Evolutionary conservation across 2,888 invertebrate genomes (phyloP), one percentile per base, ranked within the genome.

Genomic region (Cactoblastis cactorum): DNA sequence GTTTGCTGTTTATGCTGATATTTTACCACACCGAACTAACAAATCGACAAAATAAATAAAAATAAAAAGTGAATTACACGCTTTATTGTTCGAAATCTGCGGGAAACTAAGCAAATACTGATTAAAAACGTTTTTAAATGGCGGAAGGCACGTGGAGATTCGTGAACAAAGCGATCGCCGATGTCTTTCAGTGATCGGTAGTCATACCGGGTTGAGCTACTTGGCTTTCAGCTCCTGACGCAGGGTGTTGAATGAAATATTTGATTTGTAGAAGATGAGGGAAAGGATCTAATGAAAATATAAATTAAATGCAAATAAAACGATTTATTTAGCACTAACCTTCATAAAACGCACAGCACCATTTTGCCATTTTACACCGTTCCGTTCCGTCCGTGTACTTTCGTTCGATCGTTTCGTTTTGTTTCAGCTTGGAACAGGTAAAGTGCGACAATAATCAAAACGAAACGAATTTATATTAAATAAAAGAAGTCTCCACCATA

Each of bases 101-200:
- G n/a, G 45, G 37, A 49, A 18, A 5, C 19, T 33, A 24, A 9
- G 45, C 45, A 50, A 55, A 53, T 53, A 37, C 24, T 48, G 49
- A 45, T 49, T 48, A n/a, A 38, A 45, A 43, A 45, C 50, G 47
- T 47, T 43, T 53, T 47, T 73, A 83, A 87, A 86, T 86, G 84
- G 86, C 85, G 87, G 86, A 83, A 77, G 85, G 89, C 90, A 90
- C 90, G 90, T 90, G 90, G 89, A 89, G 81, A 80, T 77, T 73
- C 71, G 66, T 73, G 88, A 88, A 90, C 89, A 89, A 90, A 90
- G 88, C 88, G 79, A 79, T 71, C 72, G 74, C 77, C 77, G 74
- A 71, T 72, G 71, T 67, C 74, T 70, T 63, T 43, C 17, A 43
- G n/a, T 68, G 71, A 65, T 69, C 63, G 68, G 65, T 65, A 59